A percentile compares a stretch with the other conserved stretches of the same genome.
These are phyloP conservation scores for Nephrotoma flavescens DNA, from an alignment of 2,888 invertebrate genomes.

Conservation along the genomic window DNA sequence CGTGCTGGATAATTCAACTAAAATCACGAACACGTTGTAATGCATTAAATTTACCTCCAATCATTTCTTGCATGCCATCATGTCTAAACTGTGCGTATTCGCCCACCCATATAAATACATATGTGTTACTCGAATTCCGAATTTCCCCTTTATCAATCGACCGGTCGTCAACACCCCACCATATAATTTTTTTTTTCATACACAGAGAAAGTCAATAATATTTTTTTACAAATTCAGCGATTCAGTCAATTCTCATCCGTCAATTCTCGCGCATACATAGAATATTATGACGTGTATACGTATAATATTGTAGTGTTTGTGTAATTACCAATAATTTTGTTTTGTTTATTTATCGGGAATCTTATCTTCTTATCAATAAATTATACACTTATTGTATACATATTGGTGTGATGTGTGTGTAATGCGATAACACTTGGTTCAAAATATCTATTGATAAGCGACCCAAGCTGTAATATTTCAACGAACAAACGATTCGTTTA, in stretches of 20 bases:
- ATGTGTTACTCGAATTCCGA: not conserved
- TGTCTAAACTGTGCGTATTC: too few relatives aligned
- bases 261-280: not conserved
- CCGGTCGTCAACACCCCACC: not conserved
- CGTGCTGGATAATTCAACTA: too few relatives aligned
- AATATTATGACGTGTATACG: not conserved
- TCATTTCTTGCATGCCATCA: too few relatives aligned
- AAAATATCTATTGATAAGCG: not conserved
- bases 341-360: not conserved
- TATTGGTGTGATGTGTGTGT: not conserved
- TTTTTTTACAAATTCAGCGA: not conserved
- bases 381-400: not conserved
- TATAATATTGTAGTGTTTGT: not conserved
- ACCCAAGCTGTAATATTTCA: not conserved
- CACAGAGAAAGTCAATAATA: not conserved
- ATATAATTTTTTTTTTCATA: not conserved
- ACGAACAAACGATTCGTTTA: not conserved
- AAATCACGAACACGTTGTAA: too few relatives aligned
- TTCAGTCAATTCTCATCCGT: not conserved
- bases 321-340: not conserved
- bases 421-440: not conserved
- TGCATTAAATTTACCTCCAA: too few relatives aligned
- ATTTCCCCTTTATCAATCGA: not conserved
- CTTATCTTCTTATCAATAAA: not conserved
- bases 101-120: too few relatives aligned